Conservation (phyloP, 2,888 invertebrate genomes). For the Standfussiana lucernea region DNA sequence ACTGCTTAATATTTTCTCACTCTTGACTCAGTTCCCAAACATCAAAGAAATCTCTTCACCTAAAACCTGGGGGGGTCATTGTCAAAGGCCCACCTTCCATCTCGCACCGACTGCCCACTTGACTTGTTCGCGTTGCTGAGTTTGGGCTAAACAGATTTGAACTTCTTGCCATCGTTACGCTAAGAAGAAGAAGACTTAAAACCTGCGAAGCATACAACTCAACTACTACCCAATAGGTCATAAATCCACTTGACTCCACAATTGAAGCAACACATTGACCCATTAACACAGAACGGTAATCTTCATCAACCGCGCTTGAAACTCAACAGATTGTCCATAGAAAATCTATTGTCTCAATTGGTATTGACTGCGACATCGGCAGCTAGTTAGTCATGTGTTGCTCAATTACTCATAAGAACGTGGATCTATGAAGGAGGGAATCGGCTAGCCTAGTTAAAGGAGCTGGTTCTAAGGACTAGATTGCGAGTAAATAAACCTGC, state of each 20-base stretch:
- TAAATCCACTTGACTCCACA: constrained; percentile 30
- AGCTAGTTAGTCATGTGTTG: constrained; percentile 53
- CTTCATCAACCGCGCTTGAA: constrained; percentile 51
- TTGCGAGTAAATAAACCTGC: neutral
- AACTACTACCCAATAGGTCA: constrained; percentile 21
- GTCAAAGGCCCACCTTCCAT: too few species aligned
- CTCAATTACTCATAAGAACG: constrained; percentile 56
- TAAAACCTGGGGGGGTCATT: too few species aligned
- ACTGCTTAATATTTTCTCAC: neutral
- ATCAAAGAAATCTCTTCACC: neutral
- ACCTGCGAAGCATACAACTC: neutral
- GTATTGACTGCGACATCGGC: constrained; percentile 50
- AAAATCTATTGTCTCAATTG: constrained; percentile 79
- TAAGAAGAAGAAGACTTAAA: too few species aligned
- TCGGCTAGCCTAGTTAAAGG: neutral
- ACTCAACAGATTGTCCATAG: constrained; percentile 73
- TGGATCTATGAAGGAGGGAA: constrained; percentile 45
- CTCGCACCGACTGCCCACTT: too few species aligned
- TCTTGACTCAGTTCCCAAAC: neutral
- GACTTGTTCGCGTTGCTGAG: too few species aligned
- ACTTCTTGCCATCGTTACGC: too few species aligned
- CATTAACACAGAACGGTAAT: constrained; percentile 68
- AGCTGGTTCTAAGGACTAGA: neutral
- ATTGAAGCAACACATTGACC: constrained; percentile 61
- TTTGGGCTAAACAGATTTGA: too few species aligned